A percentile compares a stretch with the other conserved stretches of the same genome.
Conservation (phyloP, 2,797 vertebrate genomes). For the Tragelaphus oryx region DNA sequence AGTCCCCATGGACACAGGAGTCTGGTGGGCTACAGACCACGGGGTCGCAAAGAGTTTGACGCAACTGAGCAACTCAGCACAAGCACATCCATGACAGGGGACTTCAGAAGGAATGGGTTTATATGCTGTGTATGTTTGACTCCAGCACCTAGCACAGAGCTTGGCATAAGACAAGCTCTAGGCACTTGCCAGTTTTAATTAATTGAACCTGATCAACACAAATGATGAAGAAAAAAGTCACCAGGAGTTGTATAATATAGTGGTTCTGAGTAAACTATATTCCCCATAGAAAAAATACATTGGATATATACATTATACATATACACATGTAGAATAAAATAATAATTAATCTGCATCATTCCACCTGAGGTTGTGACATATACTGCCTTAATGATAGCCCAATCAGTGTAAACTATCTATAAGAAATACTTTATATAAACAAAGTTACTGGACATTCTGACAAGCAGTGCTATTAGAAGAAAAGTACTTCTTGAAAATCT, state of each 20-base stretch:
- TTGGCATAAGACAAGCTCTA: neutral
- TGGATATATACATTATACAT: neutral
- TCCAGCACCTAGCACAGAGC: neutral
- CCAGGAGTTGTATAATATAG: neutral
- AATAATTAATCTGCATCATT: neutral
- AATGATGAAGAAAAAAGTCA: neutral
- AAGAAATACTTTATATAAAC: neutral
- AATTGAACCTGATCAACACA: neutral
- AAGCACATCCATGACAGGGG: neutral
- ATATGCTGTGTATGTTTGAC: neutral
- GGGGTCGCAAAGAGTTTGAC: neutral
- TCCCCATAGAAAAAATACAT: neutral
- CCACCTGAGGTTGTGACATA: neutral
- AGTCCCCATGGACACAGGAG: neutral
- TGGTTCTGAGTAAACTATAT: neutral
- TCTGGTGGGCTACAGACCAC: neutral
- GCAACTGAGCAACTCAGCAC: neutral
- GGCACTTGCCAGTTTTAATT: neutral
- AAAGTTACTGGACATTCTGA: neutral
- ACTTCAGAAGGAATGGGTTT: neutral
- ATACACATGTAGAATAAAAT: neutral
- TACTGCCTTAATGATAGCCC: neutral
- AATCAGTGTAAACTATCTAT: neutral
- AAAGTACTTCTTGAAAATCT: slow-evolving; percentile 30
- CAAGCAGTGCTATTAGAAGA: neutral